Conservation (phyloP, 2,888 invertebrate species). For the Microctonus brassicae region DNA sequence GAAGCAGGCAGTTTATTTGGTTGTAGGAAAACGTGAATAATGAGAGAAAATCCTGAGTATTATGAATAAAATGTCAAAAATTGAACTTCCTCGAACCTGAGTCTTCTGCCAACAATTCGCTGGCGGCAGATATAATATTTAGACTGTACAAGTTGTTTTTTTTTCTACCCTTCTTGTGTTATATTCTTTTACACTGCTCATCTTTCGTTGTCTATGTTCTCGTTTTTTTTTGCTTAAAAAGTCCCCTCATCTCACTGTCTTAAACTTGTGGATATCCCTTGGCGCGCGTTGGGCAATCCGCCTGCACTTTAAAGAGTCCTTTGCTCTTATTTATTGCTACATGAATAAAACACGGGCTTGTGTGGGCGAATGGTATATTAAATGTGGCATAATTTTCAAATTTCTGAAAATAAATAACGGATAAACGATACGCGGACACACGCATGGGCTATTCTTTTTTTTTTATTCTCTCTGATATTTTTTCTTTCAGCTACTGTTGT, state of each 20-base stretch:
- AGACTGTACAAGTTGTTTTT: background rate
- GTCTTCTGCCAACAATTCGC: constrained; percentile 16
- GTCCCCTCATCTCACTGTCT: background rate
- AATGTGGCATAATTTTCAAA: constrained; percentile 69
- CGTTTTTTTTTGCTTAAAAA: background rate
- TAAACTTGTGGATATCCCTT: background rate
- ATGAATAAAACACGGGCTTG: constrained; percentile 66
- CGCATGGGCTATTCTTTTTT: constrained; percentile 48
- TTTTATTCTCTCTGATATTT: constrained; percentile 26
- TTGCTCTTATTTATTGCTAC: constrained; percentile 65
- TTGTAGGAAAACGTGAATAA: too few relatives aligned
- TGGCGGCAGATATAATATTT: constrained; percentile 6
- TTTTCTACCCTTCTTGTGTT: background rate
- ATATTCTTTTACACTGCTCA: background rate
- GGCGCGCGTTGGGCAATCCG: constrained; percentile 8
- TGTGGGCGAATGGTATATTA: constrained; percentile 57
- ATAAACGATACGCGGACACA: constrained; percentile 65
- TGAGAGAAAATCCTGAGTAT: constrained; percentile 11
- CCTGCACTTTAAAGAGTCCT: constrained; percentile 58
- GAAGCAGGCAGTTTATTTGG: too few relatives aligned
- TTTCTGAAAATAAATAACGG: constrained; percentile 67
- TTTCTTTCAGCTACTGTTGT: constrained; percentile 21
- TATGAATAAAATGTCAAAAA: constrained; percentile 33
- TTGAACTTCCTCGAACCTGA: constrained; percentile 16
- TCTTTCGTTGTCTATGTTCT: constrained; percentile 1